Percentiles rank a stretch among this genome's conserved stretches.
These are phyloP conservation scores for Excalfactoria chinensis DNA, from an alignment of 2,113 vertebrate species.

Conservation along the genomic window DNA sequence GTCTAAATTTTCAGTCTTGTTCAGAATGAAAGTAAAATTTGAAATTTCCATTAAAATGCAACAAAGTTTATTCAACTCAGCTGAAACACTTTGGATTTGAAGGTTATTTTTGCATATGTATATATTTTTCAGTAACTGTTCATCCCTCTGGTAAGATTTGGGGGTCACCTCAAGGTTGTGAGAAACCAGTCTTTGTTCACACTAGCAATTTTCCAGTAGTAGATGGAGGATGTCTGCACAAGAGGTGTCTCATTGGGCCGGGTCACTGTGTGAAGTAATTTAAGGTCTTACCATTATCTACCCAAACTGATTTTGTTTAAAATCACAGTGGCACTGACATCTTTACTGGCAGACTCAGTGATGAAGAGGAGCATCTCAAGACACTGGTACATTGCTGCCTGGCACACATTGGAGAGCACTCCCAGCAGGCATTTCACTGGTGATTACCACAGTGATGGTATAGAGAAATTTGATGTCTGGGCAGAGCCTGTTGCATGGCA, in stretches of 20 bases:
- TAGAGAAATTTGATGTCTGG: not conserved
- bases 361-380: not conserved
- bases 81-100: not conserved
- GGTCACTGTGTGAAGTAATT: not conserved
- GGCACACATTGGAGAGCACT: rapidly evolving
- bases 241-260: not conserved
- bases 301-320: not conserved
- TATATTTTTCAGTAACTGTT: not conserved
- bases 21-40: not conserved
- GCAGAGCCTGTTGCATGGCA: not conserved
- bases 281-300: not conserved
- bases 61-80: not conserved
- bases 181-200: not conserved
- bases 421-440: not conserved
- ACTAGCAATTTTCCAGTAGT: not conserved
- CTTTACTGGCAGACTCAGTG: not conserved
- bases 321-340: not conserved
- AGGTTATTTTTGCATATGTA: not conserved
- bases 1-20: not conserved
- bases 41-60: not conserved
- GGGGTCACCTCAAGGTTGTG: not conserved
- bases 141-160: not conserved
- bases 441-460: not conserved
- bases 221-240: not conserved
- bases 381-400: rapidly evolving